Evolutionary conservation across 1,140 invertebrate species (phyloP), one percentile per base, ranked within the genome.

Genomic region (Dreissena polymorpha): DNA sequence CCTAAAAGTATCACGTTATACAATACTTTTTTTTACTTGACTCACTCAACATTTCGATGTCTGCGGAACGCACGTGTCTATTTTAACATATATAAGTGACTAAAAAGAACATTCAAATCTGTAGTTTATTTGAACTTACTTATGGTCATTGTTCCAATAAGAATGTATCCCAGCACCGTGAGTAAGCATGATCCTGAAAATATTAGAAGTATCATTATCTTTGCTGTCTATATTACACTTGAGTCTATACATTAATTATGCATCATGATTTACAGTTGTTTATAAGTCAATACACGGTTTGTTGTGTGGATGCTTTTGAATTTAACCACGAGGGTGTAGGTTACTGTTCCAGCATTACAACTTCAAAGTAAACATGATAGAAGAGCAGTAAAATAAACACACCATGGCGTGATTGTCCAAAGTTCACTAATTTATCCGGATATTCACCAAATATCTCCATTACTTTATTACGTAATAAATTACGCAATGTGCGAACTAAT

Each of bases 121-220:
- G 27, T 14, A 65, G 39, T 8, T 39, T 39, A 8, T 14, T n/a
- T 74, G 39, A 5, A 83, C 80, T 83, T 74, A 83, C 80, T 74
- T 14, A 83, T 55, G 2, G 80, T 83, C 64, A 83, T 83, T 50
- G 80, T 74, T 8, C 29, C 80, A 10, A 83, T 83, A 0, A 83
- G 64, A 13, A 83, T 51, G 69, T 83, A 83, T 74, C 80, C 72
- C 5, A 83, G 72, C 64, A 68, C 57, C 8, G 63, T 64, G 53
- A 83, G 23, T 64, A 83, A 67, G 49, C 72, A 83, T n/a, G 80
- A 72, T 2, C 80, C 80, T 83, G 80, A 55, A 83, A 73, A 68
- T 68, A 68, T 2, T 25, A 7, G 5, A 3, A 68, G 25, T 2
- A 5, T 39, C 8, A 39, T 39, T 8, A 39, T 39, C 8, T 5